Evolutionary conservation across 2,113 vertebrate species (phyloP).

Genomic region (Chauna torquata): DNA sequence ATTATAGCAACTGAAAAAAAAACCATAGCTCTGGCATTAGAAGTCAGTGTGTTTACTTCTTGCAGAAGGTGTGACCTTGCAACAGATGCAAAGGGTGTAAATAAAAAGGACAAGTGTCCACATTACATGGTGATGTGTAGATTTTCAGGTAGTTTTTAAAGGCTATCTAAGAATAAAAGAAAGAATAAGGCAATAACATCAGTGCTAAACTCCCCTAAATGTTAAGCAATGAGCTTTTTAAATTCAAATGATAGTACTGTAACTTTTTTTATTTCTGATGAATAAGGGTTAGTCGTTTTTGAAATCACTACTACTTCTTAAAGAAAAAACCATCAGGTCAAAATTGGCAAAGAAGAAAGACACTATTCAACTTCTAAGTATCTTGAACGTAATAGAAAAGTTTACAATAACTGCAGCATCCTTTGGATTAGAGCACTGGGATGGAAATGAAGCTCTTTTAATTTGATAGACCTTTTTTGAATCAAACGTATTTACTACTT

Average conservation of each 20-base stretch:
- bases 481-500: background rate
- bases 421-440: background rate
- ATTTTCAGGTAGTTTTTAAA: background rate
- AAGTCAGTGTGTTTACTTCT: background rate
- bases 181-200: background rate
- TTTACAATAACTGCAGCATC: background rate
- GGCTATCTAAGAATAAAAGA: background rate
- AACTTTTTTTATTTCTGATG: background rate
- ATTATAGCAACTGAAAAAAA: background rate
- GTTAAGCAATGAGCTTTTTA: background rate
- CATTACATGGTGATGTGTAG: background rate
- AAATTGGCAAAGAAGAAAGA: background rate
- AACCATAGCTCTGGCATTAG: background rate
- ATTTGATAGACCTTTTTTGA: background rate
- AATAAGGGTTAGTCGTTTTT: background rate
- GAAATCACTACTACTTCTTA: background rate
- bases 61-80: background rate
- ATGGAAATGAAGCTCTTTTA: background rate
- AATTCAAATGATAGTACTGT: background rate
- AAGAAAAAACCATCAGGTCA: background rate
- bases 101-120: background rate
- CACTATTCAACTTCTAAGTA: too few relatives aligned
- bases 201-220: background rate
- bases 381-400: background rate
- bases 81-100: background rate